A percentile compares a stretch with the other conserved stretches of the same genome.
phyloP scores from a whole-genome alignment of 1,140 invertebrate species.

The Neoseiulus cucumeris region DNA sequence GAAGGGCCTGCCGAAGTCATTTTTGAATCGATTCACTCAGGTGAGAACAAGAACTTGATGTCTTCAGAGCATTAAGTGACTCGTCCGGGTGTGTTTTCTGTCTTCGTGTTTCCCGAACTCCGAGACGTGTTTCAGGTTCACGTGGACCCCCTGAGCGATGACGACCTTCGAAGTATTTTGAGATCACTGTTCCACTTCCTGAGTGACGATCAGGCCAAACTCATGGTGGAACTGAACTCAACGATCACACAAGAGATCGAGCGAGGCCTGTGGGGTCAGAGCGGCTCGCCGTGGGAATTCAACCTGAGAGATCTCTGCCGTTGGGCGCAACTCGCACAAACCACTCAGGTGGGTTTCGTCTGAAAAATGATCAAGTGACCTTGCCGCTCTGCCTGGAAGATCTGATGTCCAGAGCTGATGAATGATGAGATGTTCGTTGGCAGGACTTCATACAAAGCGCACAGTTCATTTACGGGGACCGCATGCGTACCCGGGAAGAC shows the following conservation, averaged over 20 bases:
- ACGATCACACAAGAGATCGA: slow-evolving; percentile 42
- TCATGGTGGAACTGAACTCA: slow-evolving; percentile 63
- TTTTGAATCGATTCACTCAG: slow-evolving; percentile 93
- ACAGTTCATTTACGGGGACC: slow-evolving; percentile 51
- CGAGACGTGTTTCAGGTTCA: slow-evolving; percentile 55
- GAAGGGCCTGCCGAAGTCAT: slow-evolving; percentile 84
- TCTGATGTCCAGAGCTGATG: neutral
- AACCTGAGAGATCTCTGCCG: slow-evolving; percentile 84
- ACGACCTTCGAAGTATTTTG: slow-evolving; percentile 48
- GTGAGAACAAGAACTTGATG: slow-evolving; percentile 27
- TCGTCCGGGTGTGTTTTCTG: too few species aligned
- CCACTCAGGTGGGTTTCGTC: slow-evolving; percentile 18
- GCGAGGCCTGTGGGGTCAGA: slow-evolving; percentile 39
- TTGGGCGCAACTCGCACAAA: slow-evolving; percentile 54
- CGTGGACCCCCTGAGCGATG: slow-evolving; percentile 49
- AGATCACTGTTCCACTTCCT: slow-evolving; percentile 29
- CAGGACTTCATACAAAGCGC: slow-evolving; percentile 23
- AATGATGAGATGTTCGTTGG: neutral
- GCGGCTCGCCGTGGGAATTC: slow-evolving; percentile 80
- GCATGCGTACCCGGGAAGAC: slow-evolving; percentile 53
- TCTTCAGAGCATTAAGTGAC: neutral
- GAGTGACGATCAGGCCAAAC: slow-evolving; percentile 32
- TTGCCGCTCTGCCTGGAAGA: neutral
- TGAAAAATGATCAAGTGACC: too few species aligned
- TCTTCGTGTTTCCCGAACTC: too few species aligned